Evolutionary conservation across 2,888 invertebrate genomes (phyloP).

Genomic region (Globia sparganii): DNA sequence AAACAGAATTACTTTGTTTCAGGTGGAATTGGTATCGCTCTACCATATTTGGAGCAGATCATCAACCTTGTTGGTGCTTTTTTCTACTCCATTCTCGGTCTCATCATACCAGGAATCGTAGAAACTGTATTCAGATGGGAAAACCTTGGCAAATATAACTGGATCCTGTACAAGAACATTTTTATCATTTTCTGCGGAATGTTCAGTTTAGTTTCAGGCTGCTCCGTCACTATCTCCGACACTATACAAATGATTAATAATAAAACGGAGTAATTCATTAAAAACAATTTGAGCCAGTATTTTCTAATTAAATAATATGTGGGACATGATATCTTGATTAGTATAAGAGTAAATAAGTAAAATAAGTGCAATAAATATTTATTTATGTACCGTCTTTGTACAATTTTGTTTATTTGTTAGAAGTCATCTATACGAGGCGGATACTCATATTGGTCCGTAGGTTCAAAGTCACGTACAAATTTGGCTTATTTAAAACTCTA

Average conservation of each 20-base stretch:
- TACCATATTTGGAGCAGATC: constrained; percentile 87
- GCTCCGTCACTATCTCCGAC: constrained; percentile 81
- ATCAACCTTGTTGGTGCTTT: constrained; percentile 88
- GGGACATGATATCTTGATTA: constrained; percentile 33
- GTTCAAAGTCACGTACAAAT: not conserved
- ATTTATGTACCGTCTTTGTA: not conserved
- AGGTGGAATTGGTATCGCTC: constrained; percentile 93
- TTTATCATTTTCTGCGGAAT: constrained; percentile 91
- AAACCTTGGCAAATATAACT: constrained; percentile 92
- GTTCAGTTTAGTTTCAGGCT: constrained; percentile 92
- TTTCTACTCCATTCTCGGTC: constrained; percentile 93
- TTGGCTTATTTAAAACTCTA: not conserved
- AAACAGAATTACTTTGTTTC: constrained; percentile 29
- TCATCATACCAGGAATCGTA: constrained; percentile 94
- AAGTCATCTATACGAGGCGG: not conserved
- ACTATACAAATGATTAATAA: constrained; percentile 86
- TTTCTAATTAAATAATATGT: not conserved
- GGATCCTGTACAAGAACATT: constrained; percentile 93
- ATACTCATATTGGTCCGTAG: not conserved
- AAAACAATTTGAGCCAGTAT: not conserved
- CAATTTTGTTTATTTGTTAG: not conserved
- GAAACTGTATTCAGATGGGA: constrained; percentile 93
- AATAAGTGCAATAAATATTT: constrained; percentile 48
- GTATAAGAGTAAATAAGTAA: constrained; percentile 6
- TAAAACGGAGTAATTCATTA: constrained; percentile 71